These are phyloP conservation scores for Dolichomitus sp. DNA, from an alignment of 2,888 invertebrate species.

Conservation along the genomic window DNA sequence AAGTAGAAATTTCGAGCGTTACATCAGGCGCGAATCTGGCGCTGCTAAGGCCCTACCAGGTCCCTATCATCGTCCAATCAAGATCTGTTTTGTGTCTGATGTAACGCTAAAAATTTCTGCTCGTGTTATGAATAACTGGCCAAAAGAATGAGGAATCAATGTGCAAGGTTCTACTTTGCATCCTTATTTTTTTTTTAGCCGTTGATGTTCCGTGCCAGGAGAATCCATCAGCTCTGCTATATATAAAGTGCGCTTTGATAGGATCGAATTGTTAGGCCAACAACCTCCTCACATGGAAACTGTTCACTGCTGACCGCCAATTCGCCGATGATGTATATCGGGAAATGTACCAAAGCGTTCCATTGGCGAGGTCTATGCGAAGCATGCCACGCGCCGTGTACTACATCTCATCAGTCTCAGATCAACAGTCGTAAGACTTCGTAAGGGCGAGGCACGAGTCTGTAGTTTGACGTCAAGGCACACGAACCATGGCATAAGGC, in stretches of 20 bases:
- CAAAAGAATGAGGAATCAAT: too few relatives aligned
- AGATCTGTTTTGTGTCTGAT: too few relatives aligned
- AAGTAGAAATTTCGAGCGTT: too few relatives aligned
- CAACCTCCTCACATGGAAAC: slow-evolving; percentile 9
- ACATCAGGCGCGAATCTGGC: too few relatives aligned
- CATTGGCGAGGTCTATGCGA: background rate
- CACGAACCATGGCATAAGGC: background rate
- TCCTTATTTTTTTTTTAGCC: background rate
- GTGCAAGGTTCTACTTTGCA: too few relatives aligned
- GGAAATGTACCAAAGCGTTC: slow-evolving; percentile 49
- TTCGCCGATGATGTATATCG: slow-evolving; percentile 27
- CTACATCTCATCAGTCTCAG: slow-evolving; percentile 39
- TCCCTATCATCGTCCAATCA: too few relatives aligned
- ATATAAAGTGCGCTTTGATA: background rate
- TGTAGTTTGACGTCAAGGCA: slow-evolving; percentile 23
- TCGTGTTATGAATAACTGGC: too few relatives aligned
- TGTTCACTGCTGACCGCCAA: background rate
- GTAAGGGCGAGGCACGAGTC: slow-evolving; percentile 31
- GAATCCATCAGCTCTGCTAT: background rate
- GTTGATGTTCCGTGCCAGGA: background rate
- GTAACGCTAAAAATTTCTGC: too few relatives aligned
- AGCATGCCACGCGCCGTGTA: slow-evolving; percentile 13
- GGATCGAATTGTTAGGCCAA: slow-evolving; percentile 39
- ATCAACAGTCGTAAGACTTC: slow-evolving; percentile 54
- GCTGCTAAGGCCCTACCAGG: too few relatives aligned